phyloP scores from a whole-genome alignment of 2,113 vertebrate species.

The Halichoerus grypus region DNA sequence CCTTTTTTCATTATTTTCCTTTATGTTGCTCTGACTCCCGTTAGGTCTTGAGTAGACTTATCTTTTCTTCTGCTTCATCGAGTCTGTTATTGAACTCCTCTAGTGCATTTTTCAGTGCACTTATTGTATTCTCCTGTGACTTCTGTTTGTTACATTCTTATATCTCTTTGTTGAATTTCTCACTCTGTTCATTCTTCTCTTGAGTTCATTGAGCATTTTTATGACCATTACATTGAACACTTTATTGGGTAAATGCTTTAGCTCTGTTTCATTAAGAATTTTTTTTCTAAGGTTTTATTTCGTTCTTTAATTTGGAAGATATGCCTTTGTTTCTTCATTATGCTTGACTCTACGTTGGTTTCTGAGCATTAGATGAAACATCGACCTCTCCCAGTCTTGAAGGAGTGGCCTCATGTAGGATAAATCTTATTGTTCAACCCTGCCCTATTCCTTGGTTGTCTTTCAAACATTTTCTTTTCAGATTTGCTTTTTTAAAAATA shows the following conservation, averaged over 20 bases:
- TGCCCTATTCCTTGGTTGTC: background rate
- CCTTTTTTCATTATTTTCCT: background rate
- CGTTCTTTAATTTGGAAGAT: background rate
- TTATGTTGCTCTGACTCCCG: background rate
- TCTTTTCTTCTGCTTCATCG: background rate
- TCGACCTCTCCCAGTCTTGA: background rate
- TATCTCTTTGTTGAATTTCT: background rate
- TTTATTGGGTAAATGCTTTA: background rate
- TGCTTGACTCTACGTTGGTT: background rate
- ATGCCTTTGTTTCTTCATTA: background rate
- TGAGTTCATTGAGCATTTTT: background rate
- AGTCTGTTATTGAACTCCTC: background rate
- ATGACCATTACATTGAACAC: background rate
- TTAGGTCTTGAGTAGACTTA: background rate
- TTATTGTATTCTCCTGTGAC: background rate
- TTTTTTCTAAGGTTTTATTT: background rate
- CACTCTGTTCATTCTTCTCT: background rate
- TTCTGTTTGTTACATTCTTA: background rate
- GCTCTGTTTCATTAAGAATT: background rate
- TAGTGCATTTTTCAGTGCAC: background rate
- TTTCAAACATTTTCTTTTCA: background rate
- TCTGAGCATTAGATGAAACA: background rate
- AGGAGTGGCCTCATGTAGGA: background rate
- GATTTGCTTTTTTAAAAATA: background rate
- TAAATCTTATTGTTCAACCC: background rate